phyloP scores from a whole-genome alignment of 2,888 invertebrate species.

The Hololepta plana region DNA sequence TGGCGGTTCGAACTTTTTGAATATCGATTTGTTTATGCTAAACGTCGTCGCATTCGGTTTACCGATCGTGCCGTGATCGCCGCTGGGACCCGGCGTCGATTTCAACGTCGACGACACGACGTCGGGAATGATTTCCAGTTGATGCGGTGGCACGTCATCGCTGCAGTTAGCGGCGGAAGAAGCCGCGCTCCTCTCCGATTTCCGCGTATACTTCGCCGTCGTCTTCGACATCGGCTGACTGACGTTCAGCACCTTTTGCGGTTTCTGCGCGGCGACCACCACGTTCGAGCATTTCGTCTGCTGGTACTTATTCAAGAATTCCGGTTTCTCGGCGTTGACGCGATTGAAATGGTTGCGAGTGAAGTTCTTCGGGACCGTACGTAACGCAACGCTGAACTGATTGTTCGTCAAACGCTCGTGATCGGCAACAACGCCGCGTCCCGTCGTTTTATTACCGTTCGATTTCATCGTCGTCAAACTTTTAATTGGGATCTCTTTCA shows the following conservation, averaged over 20 bases:
- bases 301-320: constrained; percentile 10
- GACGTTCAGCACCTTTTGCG: constrained; percentile 15
- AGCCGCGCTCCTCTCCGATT: constrained; percentile 3
- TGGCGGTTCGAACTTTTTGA: constrained; percentile 13
- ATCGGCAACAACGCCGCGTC: constrained; percentile 12
- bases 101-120: constrained; percentile 16
- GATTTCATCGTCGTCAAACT: constrained; percentile 1
- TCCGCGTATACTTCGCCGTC: background rate
- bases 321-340: constrained; percentile 13
- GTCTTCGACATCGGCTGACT: constrained; percentile 17
- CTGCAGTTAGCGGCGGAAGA: constrained; percentile 1
- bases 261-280: constrained; percentile 2
- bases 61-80: background rate
- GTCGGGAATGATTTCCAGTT: constrained; percentile 14
- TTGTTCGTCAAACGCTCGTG: constrained; percentile 12
- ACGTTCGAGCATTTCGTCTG: constrained; percentile 6
- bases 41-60: constrained; percentile 9
- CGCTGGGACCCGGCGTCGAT: constrained; percentile 2
- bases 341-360: constrained; percentile 21
- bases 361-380: constrained; percentile 25
- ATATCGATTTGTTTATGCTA: constrained; percentile 16
- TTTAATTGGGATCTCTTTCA: constrained; percentile 6
- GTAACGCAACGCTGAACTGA: constrained; percentile 12
- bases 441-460: constrained; percentile 1
- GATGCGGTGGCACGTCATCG: constrained; percentile 2